phyloP scores from a whole-genome alignment of 2,113 vertebrate genomes.

The Passerina amoena region DNA sequence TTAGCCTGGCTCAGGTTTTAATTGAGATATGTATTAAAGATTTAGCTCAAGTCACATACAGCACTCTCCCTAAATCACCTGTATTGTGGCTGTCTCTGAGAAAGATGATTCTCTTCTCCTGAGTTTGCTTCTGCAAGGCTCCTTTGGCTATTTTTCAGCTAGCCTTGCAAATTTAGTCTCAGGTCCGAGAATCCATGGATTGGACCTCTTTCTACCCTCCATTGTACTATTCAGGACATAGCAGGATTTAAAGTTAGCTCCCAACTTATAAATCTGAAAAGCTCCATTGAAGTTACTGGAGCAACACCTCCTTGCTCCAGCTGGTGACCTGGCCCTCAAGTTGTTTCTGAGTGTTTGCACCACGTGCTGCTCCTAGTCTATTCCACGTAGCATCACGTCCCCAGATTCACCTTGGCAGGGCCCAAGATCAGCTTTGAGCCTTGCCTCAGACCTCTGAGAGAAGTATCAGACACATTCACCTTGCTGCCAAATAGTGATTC shows the following conservation, averaged over 20 bases:
- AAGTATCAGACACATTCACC: neutral
- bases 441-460: neutral
- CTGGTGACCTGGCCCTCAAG: neutral
- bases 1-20: neutral
- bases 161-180: neutral
- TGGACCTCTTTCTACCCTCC: neutral
- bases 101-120: neutral
- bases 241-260: neutral
- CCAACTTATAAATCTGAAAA: neutral
- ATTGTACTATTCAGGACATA: neutral
- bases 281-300: neutral
- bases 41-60: neutral
- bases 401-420: neutral
- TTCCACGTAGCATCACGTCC: rapidly evolving
- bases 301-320: neutral
- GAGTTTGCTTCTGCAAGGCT: neutral
- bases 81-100: neutral
- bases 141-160: neutral
- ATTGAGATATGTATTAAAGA: neutral
- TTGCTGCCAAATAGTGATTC: neutral
- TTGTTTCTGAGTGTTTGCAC: neutral
- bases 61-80: neutral
- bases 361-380: neutral
- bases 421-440: neutral
- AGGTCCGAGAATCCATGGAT: neutral